phyloP scores from a whole-genome alignment of 2,113 vertebrate species.

The Furnarius figulus region DNA sequence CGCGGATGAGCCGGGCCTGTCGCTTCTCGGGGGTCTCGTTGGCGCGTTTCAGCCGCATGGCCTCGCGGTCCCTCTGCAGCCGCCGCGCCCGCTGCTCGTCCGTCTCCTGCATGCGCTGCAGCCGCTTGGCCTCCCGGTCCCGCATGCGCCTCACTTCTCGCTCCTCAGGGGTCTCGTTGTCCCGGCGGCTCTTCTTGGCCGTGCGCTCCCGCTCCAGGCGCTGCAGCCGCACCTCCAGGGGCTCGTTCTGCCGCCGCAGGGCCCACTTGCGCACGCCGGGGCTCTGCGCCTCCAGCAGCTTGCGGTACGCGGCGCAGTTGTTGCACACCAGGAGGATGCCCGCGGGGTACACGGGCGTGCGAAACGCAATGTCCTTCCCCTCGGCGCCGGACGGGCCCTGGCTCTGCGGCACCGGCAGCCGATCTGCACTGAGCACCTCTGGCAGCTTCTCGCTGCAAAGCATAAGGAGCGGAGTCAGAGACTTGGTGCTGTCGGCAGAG shows the following conservation, averaged over 20 bases:
- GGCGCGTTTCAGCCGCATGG: constrained; percentile 93
- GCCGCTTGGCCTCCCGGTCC: constrained; percentile 92
- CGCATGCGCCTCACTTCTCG: constrained; percentile 88
- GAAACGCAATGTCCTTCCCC: constrained; percentile 77
- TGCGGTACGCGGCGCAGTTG: constrained; percentile 91
- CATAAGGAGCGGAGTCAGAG: not conserved
- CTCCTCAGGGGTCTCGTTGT: constrained; percentile 90
- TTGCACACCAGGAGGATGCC: constrained; percentile 95
- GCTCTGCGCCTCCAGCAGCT: constrained; percentile 85
- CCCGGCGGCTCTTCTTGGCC: constrained; percentile 93
- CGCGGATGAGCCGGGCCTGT: constrained; percentile 91
- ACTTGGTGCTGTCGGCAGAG: not conserved
- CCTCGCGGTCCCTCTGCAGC: constrained; percentile 93
- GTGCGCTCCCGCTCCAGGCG: constrained; percentile 92
- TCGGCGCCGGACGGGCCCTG: constrained; percentile 71
- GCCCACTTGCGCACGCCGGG: constrained; percentile 88
- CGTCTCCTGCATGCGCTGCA: constrained; percentile 94
- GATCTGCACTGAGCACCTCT: constrained; percentile 86
- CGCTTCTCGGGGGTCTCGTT: constrained; percentile 95
- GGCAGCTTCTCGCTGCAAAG: constrained; percentile 89
- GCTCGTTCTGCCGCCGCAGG: constrained; percentile 89
- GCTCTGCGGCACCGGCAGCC: constrained; percentile 71
- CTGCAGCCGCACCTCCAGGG: constrained; percentile 86
- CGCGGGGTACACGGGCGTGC: constrained; percentile 87
- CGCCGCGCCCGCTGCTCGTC: constrained; percentile 91